phyloP scores from a whole-genome alignment of 2,113 vertebrate genomes.

The Prunella himalayana region DNA sequence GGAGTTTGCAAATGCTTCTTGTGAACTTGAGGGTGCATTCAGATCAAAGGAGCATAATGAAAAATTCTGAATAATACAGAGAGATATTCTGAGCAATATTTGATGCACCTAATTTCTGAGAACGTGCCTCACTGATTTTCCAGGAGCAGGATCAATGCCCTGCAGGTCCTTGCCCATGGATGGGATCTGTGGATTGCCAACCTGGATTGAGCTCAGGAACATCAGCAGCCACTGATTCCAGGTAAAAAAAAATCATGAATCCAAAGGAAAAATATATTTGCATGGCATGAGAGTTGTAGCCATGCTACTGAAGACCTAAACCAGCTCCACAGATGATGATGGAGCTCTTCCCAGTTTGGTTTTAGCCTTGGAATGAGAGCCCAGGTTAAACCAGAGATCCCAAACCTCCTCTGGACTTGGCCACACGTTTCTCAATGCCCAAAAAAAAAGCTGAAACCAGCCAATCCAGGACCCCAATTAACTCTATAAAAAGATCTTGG shows the following conservation, averaged over 20 bases:
- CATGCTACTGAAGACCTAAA: neutral
- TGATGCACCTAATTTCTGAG: slow-evolving; percentile 62
- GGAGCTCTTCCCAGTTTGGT: neutral
- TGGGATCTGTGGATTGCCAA: slow-evolving; percentile 5
- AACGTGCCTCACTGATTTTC: slow-evolving; percentile 41
- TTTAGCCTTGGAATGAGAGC: neutral
- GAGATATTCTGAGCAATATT: slow-evolving; percentile 21
- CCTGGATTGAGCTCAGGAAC: neutral
- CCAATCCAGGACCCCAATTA: neutral
- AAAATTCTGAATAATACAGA: slow-evolving; percentile 43
- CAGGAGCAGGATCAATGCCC: slow-evolving; percentile 48
- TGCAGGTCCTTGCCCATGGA: slow-evolving; percentile 43
- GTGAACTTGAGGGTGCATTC: slow-evolving; percentile 15
- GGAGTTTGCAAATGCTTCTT: slow-evolving; percentile 18
- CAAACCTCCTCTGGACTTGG: neutral
- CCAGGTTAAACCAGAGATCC: neutral
- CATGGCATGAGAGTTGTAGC: neutral
- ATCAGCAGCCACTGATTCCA: neutral
- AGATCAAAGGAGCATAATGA: slow-evolving; percentile 47
- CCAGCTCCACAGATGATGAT: neutral
- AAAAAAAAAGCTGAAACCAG: neutral
- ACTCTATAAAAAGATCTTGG: neutral
- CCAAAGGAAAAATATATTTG: neutral
- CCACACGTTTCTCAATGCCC: neutral
- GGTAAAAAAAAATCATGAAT: neutral